phyloP scores from a whole-genome alignment of 1,140 invertebrate species.

The Capitella teleta region DNA sequence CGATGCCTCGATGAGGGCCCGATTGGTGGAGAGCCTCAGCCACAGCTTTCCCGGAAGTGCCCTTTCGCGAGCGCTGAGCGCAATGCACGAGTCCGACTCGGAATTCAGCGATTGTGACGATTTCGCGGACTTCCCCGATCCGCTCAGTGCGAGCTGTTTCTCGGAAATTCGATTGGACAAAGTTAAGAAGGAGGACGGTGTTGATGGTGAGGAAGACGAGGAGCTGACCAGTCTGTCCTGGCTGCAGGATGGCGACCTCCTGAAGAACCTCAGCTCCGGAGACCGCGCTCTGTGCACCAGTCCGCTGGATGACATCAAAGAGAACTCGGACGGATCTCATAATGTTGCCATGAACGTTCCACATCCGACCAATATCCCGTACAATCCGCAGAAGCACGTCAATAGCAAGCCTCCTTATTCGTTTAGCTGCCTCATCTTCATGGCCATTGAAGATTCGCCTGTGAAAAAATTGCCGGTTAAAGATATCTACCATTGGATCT shows the following conservation, averaged over 20 bases:
- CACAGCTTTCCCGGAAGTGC: conserved; percentile 37
- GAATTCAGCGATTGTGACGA: conserved; percentile 23
- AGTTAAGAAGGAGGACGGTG: conserved; percentile 22
- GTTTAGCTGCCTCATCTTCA: conserved; percentile 90
- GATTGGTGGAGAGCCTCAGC: conserved; percentile 36
- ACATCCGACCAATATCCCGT: conserved; percentile 31
- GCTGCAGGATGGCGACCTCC: conserved; percentile 75
- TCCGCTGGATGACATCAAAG: conserved; percentile 5
- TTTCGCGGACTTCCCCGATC: conserved; percentile 22
- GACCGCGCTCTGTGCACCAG: conserved; percentile 1
- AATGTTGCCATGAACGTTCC: conserved; percentile 36
- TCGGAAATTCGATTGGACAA: conserved; percentile 35
- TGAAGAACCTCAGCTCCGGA: conserved; percentile 46
- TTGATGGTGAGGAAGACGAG: conserved; percentile 51
- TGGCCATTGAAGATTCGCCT: conserved; percentile 87
- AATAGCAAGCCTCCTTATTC: conserved; percentile 77
- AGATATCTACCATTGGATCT: conserved; percentile 42
- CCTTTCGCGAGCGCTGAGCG: conserved; percentile 32
- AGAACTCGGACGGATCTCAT: neutral
- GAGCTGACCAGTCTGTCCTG: conserved; percentile 76
- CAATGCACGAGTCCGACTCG: conserved; percentile 16
- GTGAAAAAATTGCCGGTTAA: conserved; percentile 83
- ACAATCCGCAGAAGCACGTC: neutral
- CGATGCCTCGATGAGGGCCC: conserved; percentile 33
- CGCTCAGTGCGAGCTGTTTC: conserved; percentile 36